Evolutionary conservation across 2,113 vertebrate genomes (phyloP), one percentile per base, ranked within the genome.

Genomic region (Microcebus tavaratra): DNA sequence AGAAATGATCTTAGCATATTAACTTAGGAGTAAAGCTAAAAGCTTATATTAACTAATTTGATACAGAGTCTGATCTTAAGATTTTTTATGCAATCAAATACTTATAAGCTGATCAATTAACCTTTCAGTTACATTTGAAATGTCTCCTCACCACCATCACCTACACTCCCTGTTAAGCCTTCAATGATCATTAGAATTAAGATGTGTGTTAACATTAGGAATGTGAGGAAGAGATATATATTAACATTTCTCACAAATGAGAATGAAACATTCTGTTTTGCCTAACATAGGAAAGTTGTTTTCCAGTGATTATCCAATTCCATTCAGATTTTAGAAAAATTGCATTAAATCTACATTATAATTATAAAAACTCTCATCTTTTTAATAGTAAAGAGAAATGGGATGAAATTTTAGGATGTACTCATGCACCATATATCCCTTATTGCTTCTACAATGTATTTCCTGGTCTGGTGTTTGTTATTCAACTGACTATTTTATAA

Each of bases 401-500:
- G 11, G 39, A 39, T 45, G 85, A 88, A 86, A 68, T 89, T 23
- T 75, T 68, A 76, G 25, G 8, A 86, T 61, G 3, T 18, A 75
- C 75, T 76, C 2, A 79, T 59, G 12, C 50, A 55, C 50, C 10
- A 89, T 12, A 50, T 42, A 36, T 76, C 23, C 45, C 15, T 45
- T 82, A 63, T 67, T 75, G 67, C 13, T 53, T 92, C 73, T 45
- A 15, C 57, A 59, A 90, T 75, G 3, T 53, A 72, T 67, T 72
- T 75, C 27, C 17, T 79, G 36, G 21, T 18, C 6, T 83, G 8
- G 8, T 63, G 8, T 87, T 87, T 87, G 57, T 31, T 61, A 55
- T 87, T 92, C n/a, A 90, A 91, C 57, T 70, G 50, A 34, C n/a
- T 76, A 63, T 55, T 83, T 91, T 65, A 87, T 83, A 88, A 80